phyloP scores from a whole-genome alignment of 2,888 invertebrate genomes.

The Toxonevra muliebris region DNA sequence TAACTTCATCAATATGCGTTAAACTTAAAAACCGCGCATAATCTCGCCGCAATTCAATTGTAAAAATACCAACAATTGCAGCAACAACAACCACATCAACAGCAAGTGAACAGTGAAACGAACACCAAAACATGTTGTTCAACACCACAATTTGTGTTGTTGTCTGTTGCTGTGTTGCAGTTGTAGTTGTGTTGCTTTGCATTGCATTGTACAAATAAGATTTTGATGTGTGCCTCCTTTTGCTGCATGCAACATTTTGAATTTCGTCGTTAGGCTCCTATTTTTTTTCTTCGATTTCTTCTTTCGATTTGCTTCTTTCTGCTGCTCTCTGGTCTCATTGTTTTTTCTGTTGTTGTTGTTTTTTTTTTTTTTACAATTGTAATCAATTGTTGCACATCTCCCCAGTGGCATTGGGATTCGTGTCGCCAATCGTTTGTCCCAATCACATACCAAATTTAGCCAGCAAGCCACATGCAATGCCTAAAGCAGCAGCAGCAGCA shows the following conservation, averaged over 20 bases:
- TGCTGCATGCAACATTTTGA: slow-evolving; percentile 5
- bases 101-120: slow-evolving; percentile 8
- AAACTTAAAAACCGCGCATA: too few relatives aligned
- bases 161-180: slow-evolving; percentile 21
- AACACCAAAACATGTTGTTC: slow-evolving; percentile 54
- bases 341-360: slow-evolving; percentile 21
- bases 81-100: too few relatives aligned
- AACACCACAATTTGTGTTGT: slow-evolving; percentile 59
- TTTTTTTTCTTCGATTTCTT: neutral
- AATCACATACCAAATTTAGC: slow-evolving; percentile 19
- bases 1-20: too few relatives aligned
- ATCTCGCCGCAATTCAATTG: too few relatives aligned
- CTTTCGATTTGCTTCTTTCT: neutral
- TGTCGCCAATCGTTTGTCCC: slow-evolving; percentile 45
- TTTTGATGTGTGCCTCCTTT: too few relatives aligned
- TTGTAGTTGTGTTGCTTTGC: too few relatives aligned
- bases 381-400: slow-evolving; percentile 60
- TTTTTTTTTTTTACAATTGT: slow-evolving; percentile 39
- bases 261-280: slow-evolving; percentile 11
- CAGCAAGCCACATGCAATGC: slow-evolving; percentile 36
- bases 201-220: too few relatives aligned
- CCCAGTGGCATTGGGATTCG: slow-evolving; percentile 37
- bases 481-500: slow-evolving; percentile 7
- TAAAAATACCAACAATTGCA: too few relatives aligned
- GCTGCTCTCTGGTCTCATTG: neutral